phyloP scores from a whole-genome alignment of 1,140 invertebrate species.

The Marisa cornuarietis region DNA sequence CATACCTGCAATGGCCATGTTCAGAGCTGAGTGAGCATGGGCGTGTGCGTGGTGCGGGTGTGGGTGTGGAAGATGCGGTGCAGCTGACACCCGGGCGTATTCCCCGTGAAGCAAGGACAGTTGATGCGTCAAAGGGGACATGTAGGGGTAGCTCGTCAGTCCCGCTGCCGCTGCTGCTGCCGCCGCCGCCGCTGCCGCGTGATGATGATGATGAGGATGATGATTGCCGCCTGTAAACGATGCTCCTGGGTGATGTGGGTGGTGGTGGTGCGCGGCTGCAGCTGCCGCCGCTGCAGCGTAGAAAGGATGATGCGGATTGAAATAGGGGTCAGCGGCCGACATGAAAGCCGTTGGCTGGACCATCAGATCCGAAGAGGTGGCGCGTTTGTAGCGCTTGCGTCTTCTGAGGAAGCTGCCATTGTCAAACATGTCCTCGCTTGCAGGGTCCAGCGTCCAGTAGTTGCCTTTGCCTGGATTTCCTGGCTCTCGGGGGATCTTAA shows the following conservation, averaged over 20 bases:
- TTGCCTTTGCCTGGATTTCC: conserved; percentile 97
- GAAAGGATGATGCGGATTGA: conserved; percentile 37
- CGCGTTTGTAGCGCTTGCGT: conserved; percentile 93
- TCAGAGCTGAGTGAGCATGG: conserved; percentile 19
- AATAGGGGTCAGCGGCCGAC: conserved; percentile 53
- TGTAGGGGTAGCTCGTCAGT: conserved; percentile 26
- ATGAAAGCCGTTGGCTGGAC: conserved; percentile 55
- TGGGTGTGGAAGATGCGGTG: conserved; percentile 6
- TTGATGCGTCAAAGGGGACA: conserved; percentile 33
- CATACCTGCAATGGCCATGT: conserved; percentile 7
- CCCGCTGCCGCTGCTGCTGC: conserved; percentile 27
- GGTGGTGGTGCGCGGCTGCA: conserved; percentile 43
- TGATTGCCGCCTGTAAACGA: conserved; percentile 1
- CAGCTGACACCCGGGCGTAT: conserved; percentile 16
- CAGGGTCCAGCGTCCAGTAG: conserved; percentile 97
- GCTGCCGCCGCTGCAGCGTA: conserved; percentile 42
- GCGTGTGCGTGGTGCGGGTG: conserved; percentile 19
- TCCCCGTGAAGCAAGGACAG: conserved; percentile 34
- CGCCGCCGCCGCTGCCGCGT: conserved; percentile 23
- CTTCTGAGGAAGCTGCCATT: conserved; percentile 96
- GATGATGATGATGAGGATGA: conserved; percentile 18
- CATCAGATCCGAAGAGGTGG: conserved; percentile 69
- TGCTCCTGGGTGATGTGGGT: conserved; percentile 40
- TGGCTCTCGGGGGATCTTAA: conserved; percentile 97
- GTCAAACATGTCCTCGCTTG: conserved; percentile 99